Evolutionary conservation across 2,888 invertebrate species (phyloP).

Genomic region (Dynastes grantii): DNA sequence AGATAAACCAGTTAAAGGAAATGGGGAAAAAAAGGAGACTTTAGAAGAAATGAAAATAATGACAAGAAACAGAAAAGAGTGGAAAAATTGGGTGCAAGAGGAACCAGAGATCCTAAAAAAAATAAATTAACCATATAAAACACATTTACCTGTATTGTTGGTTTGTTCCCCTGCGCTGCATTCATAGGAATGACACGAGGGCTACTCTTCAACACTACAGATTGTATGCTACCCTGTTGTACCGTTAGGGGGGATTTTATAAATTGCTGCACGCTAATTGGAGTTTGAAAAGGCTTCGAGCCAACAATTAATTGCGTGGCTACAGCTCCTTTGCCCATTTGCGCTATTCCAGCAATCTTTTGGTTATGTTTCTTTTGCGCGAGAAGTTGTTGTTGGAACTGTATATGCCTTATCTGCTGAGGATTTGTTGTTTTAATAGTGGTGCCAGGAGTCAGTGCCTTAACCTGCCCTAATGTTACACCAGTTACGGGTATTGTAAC

Average conservation of each 20-base stretch:
- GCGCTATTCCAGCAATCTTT: conserved; percentile 77
- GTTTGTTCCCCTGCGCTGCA: conserved; percentile 73
- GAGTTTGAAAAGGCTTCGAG: conserved; percentile 75
- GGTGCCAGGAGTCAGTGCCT: conserved; percentile 64
- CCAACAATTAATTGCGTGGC: conserved; percentile 82
- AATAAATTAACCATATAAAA: background rate
- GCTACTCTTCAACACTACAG: conserved; percentile 76
- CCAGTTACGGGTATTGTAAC: conserved; percentile 74
- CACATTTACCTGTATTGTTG: conserved; percentile 73
- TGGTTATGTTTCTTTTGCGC: conserved; percentile 75
- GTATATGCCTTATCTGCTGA: conserved; percentile 79
- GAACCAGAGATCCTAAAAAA: background rate
- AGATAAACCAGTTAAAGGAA: too few species aligned
- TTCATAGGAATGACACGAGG: conserved; percentile 80
- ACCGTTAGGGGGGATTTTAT: conserved; percentile 70
- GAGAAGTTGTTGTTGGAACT: conserved; percentile 75
- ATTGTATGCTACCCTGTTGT: conserved; percentile 70
- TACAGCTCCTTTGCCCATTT: conserved; percentile 71
- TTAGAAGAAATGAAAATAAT: too few species aligned
- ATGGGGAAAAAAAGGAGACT: too few species aligned
- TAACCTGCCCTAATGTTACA: conserved; percentile 69
- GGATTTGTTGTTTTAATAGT: conserved; percentile 73
- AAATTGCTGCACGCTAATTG: conserved; percentile 83
- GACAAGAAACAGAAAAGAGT: too few species aligned
- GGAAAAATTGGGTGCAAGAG: too few species aligned